Evolutionary conservation across 2,888 invertebrate genomes (phyloP).

Genomic region (Prenolepis imparis): DNA sequence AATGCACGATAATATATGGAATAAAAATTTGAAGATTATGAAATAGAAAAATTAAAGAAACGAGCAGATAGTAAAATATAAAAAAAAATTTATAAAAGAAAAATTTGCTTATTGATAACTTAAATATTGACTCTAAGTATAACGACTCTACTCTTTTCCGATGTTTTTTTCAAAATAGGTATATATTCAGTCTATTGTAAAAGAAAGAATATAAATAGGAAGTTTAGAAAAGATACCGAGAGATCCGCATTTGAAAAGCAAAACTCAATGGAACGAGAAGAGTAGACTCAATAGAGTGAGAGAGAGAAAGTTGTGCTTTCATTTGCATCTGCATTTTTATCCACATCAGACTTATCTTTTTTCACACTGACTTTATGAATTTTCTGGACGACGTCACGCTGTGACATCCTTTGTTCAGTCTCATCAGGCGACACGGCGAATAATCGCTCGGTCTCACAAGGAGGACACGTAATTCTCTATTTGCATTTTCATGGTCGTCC

Average conservation of each 20-base stretch:
- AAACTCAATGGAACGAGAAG: not conserved
- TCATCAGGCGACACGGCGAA: not conserved
- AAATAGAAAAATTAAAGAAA: not conserved
- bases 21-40: not conserved
- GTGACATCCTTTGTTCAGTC: not conserved
- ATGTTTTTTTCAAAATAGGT: not conserved
- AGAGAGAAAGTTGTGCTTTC: not conserved
- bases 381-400: constrained; percentile 29
- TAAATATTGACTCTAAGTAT: not conserved
- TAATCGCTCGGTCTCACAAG: constrained; percentile 23
- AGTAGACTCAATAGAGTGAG: not conserved
- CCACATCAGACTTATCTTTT: constrained; percentile 10
- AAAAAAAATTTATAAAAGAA: not conserved
- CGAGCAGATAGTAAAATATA: not conserved
- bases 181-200: not conserved
- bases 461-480: constrained; percentile 36
- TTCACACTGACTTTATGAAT: constrained; percentile 34
- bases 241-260: not conserved
- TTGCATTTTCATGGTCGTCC: constrained; percentile 48
- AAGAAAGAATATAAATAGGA: not conserved
- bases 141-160: not conserved
- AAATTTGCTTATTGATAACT: not conserved
- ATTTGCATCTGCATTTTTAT: constrained; percentile 45
- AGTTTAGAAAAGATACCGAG: not conserved
- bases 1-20: not conserved